Evolutionary conservation across 1,140 invertebrate genomes (phyloP).

Genomic region (Drosophila baimaii): DNA sequence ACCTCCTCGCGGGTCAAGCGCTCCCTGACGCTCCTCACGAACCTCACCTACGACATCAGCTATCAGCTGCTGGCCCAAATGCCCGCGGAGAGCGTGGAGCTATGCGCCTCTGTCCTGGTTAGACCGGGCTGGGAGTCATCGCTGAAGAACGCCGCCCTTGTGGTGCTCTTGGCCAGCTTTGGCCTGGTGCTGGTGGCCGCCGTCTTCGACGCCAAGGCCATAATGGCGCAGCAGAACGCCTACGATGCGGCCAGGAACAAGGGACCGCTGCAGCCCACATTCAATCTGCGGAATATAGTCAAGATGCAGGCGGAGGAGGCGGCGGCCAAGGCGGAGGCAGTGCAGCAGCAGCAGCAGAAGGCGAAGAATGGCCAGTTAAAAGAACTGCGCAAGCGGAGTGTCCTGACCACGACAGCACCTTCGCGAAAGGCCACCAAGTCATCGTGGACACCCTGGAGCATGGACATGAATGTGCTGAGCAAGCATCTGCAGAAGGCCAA

Average conservation of each 20-base stretch:
- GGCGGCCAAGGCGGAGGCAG: conserved; percentile 37
- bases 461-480: conserved; percentile 54
- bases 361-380: conserved; percentile 33
- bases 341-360: conserved; percentile 38
- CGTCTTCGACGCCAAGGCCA: conserved; percentile 90
- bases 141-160: conserved; percentile 89
- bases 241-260: conserved; percentile 85
- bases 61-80: conserved; percentile 92
- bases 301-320: conserved; percentile 62
- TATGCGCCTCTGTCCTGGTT: conserved; percentile 89
- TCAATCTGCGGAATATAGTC: conserved; percentile 86
- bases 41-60: conserved; percentile 87
- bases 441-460: conserved; percentile 63
- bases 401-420: conserved; percentile 1
- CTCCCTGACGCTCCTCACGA: conserved; percentile 86
- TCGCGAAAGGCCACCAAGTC: conserved; percentile 56
- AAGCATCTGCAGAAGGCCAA: conserved; percentile 42
- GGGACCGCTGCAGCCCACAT: conserved; percentile 85
- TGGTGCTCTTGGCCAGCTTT: conserved; percentile 88
- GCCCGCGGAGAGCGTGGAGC: conserved; percentile 90
- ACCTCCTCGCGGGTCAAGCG: conserved; percentile 92
- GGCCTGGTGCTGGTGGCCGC: conserved; percentile 89
- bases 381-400: conserved; percentile 56
- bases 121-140: conserved; percentile 92
- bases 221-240: conserved; percentile 86